Evolutionary conservation across 2,888 invertebrate species (phyloP).

Genomic region (Volucella zonaria): DNA sequence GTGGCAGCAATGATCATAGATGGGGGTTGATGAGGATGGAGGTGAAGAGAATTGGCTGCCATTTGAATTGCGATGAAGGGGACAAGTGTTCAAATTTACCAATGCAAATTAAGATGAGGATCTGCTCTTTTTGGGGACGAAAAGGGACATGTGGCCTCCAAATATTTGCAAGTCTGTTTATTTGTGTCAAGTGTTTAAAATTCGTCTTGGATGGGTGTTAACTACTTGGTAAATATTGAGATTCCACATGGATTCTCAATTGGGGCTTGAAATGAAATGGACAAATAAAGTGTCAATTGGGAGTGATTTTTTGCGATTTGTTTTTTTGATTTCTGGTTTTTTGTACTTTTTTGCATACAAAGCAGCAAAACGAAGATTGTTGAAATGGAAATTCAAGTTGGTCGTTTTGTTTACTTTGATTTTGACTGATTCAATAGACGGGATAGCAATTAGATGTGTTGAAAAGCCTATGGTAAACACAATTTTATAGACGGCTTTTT

Average conservation of each 20-base stretch:
- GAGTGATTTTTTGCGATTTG: constrained; percentile 55
- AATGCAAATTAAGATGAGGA: constrained; percentile 70
- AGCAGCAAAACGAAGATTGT: constrained; percentile 13
- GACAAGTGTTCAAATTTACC: constrained; percentile 70
- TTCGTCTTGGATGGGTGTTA: constrained; percentile 73
- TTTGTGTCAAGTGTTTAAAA: constrained; percentile 72
- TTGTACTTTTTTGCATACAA: constrained; percentile 1
- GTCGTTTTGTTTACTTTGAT: constrained; percentile 5
- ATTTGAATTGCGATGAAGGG: constrained; percentile 5
- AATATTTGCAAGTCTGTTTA: constrained; percentile 73
- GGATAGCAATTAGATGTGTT: constrained; percentile 23
- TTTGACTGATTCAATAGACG: constrained; percentile 27
- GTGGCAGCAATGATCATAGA: constrained; percentile 50
- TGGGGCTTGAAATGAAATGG: constrained; percentile 61
- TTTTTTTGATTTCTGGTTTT: constrained; percentile 20
- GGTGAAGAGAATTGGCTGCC: not conserved
- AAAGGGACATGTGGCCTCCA: constrained; percentile 66
- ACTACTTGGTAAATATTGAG: constrained; percentile 74
- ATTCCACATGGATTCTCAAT: constrained; percentile 73
- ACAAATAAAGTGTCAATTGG: constrained; percentile 74
- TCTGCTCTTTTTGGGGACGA: constrained; percentile 53
- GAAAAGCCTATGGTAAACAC: not conserved
- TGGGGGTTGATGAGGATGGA: constrained; percentile 25
- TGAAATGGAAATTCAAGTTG: constrained; percentile 32
- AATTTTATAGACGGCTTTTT: too few species aligned